Evolutionary conservation across 2,888 invertebrate species (phyloP).

Genomic region (Chironomus tentans): DNA sequence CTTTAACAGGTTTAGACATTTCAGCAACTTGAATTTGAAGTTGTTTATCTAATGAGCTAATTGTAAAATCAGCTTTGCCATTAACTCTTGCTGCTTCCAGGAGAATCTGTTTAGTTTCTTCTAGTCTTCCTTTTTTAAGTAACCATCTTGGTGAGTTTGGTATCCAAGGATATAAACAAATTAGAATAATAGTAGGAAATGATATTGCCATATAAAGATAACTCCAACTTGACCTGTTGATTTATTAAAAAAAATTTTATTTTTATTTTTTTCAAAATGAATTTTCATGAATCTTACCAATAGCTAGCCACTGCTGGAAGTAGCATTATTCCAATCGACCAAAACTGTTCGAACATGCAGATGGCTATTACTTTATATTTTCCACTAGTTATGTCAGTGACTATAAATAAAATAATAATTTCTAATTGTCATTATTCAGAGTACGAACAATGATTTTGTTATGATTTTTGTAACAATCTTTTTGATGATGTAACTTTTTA

Average conservation of each 20-base stretch:
- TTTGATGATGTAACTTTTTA: no score
- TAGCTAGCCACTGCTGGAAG: slow-evolving; percentile 42
- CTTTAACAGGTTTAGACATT: slow-evolving; percentile 35
- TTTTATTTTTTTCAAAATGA: no score
- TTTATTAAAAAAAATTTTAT: no score
- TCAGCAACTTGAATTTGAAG: slow-evolving; percentile 40
- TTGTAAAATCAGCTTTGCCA: slow-evolving; percentile 35
- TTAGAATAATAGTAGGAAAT: slow-evolving; percentile 41
- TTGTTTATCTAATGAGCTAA: slow-evolving; percentile 40
- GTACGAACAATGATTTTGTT: no score
- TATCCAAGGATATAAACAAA: slow-evolving; percentile 42
- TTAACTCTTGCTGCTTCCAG: slow-evolving; percentile 40
- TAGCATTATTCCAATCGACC: slow-evolving; percentile 45
- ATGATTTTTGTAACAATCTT: no score
- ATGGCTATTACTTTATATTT: slow-evolving; percentile 39
- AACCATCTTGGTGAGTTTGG: slow-evolving; percentile 46
- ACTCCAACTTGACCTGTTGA: slow-evolving; percentile 38
- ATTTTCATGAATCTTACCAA: slow-evolving; percentile 29
- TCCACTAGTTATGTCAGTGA: slow-evolving; percentile 43
- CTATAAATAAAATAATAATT: slow-evolving; percentile 33
- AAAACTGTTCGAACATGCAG: slow-evolving; percentile 43
- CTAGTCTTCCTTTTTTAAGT: slow-evolving; percentile 40
- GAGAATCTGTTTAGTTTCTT: slow-evolving; percentile 40
- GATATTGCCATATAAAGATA: slow-evolving; percentile 44
- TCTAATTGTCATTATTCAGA: no score